phyloP scores from a whole-genome alignment of 2,113 vertebrate genomes.

The Centropus bengalensis region DNA sequence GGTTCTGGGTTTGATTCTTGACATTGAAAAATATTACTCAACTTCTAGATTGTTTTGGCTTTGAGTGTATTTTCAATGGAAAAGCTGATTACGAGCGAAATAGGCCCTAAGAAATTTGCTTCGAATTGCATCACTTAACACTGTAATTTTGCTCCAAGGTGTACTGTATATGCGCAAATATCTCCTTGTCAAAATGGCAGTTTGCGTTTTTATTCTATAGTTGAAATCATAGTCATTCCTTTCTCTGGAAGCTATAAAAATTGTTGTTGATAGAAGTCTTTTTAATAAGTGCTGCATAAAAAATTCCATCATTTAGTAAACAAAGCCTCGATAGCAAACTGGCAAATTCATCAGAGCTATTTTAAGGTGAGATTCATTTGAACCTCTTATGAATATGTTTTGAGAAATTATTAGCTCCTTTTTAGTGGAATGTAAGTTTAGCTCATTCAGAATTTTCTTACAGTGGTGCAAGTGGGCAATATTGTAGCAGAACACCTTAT shows the following conservation, averaged over 20 bases:
- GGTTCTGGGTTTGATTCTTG: not conserved
- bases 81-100: not conserved
- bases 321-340: not conserved
- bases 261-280: not conserved
- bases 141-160: not conserved
- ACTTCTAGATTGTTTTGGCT: not conserved
- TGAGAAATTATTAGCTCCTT: not conserved
- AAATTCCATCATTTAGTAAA: not conserved
- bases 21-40: not conserved
- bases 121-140: not conserved
- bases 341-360: not conserved
- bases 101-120: not conserved
- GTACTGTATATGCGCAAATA: not conserved
- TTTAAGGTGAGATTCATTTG: not conserved
- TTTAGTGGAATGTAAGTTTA: not conserved
- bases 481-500: not conserved
- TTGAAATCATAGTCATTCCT: not conserved
- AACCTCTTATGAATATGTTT: not conserved
- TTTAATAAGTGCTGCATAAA: not conserved
- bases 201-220: not conserved
- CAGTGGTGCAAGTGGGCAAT: not conserved
- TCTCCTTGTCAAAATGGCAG: not conserved
- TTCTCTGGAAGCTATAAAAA: not conserved
- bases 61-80: not conserved
- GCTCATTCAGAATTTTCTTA: not conserved